Evolutionary conservation across 2,113 vertebrate species (phyloP), one percentile per base, ranked within the genome.

Genomic region (Lethenteron reissneri): DNA sequence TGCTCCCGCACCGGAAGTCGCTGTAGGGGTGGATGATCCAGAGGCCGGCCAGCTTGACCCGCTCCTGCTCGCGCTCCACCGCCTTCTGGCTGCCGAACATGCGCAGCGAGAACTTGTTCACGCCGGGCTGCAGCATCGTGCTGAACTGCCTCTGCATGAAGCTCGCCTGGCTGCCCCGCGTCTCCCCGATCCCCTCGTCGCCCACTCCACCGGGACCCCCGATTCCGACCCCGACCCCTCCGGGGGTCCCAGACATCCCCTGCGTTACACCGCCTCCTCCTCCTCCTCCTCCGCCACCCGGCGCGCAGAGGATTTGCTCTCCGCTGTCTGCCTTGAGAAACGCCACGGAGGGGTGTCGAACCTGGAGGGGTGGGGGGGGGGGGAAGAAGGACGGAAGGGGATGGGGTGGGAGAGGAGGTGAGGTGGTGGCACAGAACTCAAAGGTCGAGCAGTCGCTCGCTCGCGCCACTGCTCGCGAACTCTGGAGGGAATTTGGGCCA

Each of bases 61-160:
- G 82, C 80, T 92, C 88, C 74, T 95, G 91, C 71, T 95, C 92
- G 19, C 87, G 79, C 75, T 95, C 91, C 79, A 95, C 92, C 15
- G 91, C 92, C 81, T 94, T 95, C 80, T 97, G 91, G 76, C 90
- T 95, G 72, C 92, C 92, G 77, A 97, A 97, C 92, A 97, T 95
- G 78, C 92, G 91, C 85, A 97, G 83, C 75, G 91, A 96, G 85
- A 96, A 96, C 79, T 96, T 96, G 82, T 94, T 96, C 75, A 96
- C 90, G 76, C 92, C 92, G 2, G 92, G 92, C 81, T 95, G 90
- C 25, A 97, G 85, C 85, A 97, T 88, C 73, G 90, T 82, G 73
- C 89, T 86, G 73, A 97, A 87, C 82, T 95, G 92, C 74, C 88
- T 83, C 82, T 97, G 92, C 90, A 97, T 85, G 83, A 91, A 95